Evolutionary conservation across 2,888 invertebrate species (phyloP).

Genomic region (Timema cristinae): DNA sequence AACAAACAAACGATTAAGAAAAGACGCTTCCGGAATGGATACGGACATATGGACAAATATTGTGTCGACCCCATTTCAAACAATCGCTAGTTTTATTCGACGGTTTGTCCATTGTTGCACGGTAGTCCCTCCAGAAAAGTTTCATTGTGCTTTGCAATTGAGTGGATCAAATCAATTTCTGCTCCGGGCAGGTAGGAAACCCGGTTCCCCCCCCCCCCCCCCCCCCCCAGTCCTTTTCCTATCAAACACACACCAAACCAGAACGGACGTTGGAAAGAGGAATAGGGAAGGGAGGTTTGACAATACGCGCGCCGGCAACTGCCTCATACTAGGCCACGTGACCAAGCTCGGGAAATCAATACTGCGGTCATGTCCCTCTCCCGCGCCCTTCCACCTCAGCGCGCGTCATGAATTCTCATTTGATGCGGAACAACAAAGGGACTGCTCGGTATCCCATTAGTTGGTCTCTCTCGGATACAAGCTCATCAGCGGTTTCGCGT

Average conservation of each 20-base stretch:
- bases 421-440: not conserved
- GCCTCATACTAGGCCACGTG: conserved; percentile 19
- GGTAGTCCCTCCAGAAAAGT: too few relatives aligned
- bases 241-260: too few relatives aligned
- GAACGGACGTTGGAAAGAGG: too few relatives aligned
- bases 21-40: too few relatives aligned
- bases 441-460: conserved; percentile 15
- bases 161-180: too few relatives aligned
- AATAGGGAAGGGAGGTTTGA: not conserved
- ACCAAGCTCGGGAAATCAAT: conserved; percentile 31
- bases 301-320: not conserved
- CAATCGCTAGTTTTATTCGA: too few relatives aligned
- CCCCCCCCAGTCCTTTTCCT: not conserved
- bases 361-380: conserved; percentile 30
- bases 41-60: too few relatives aligned
- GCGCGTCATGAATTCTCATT: conserved; percentile 19
- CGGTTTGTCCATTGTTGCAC: too few relatives aligned
- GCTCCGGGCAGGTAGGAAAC: not conserved
- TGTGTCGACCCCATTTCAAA: too few relatives aligned
- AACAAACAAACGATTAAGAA: too few relatives aligned
- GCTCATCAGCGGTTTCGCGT: conserved; percentile 10
- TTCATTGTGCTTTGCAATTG: too few relatives aligned
- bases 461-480: not conserved
- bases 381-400: conserved; percentile 23
- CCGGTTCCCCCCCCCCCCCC: not conserved